Conservation (phyloP, 1,140 invertebrate genomes). For the Holcopasites calliopsidis region DNA sequence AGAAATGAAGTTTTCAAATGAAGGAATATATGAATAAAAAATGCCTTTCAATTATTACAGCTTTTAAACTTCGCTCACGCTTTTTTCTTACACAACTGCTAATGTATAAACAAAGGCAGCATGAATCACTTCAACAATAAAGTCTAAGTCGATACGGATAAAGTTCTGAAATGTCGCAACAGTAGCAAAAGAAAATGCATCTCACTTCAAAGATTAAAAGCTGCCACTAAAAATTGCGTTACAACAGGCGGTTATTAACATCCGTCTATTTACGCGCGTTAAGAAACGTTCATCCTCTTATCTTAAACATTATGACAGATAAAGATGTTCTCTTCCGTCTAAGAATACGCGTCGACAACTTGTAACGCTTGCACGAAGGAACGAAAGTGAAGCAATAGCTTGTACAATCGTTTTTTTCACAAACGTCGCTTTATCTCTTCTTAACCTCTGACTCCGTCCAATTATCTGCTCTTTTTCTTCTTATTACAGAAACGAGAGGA, state of each 20-base stretch:
- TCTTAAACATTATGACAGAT: background rate
- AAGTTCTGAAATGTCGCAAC: too few species aligned
- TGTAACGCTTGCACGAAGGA: background rate
- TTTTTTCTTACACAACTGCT: too few species aligned
- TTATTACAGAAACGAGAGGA: background rate
- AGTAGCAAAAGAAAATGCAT: too few species aligned
- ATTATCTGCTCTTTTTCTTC: constrained; percentile 4
- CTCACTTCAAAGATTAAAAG: too few species aligned
- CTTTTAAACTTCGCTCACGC: too few species aligned
- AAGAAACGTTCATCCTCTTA: background rate
- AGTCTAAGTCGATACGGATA: too few species aligned
- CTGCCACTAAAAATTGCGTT: background rate
- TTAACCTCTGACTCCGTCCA: constrained; percentile 10
- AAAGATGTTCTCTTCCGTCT: background rate
- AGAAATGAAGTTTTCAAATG: too few species aligned
- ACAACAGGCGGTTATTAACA: background rate
- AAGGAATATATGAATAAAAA: too few species aligned
- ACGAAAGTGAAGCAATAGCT: background rate
- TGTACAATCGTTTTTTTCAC: too few species aligned
- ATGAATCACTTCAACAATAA: too few species aligned
- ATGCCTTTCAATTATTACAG: too few species aligned
- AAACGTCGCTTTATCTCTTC: background rate
- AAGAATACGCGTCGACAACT: background rate
- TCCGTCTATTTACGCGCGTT: background rate
- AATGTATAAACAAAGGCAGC: too few species aligned